Conservation (phyloP, 1,140 invertebrate species). For the Subanguina moxae region DNA sequence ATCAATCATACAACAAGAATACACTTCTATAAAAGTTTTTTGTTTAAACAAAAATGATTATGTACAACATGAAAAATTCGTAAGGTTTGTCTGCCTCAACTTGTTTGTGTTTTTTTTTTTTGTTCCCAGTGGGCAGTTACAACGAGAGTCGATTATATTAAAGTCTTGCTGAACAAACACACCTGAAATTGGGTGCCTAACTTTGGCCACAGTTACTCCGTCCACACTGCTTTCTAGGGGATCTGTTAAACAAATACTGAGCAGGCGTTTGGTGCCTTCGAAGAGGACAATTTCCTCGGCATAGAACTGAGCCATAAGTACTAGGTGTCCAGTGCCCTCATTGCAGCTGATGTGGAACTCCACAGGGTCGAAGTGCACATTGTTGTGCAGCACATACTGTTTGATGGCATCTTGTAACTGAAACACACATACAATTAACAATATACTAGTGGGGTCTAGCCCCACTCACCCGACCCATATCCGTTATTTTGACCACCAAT, state of each 20-base stretch:
- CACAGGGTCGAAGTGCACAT: conserved; percentile 47
- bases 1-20: no score
- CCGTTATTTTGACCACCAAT: conserved; percentile 34
- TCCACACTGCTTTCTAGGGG: conserved; percentile 15
- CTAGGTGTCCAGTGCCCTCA: conserved; percentile 15
- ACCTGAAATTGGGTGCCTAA: conserved; percentile 52
- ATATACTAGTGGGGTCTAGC: no score
- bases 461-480: conserved; percentile 32
- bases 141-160: no score
- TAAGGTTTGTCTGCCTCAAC: no score
- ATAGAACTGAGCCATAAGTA: conserved; percentile 47
- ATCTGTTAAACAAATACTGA: conserved; percentile 45
- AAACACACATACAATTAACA: neutral
- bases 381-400: conserved; percentile 51
- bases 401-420: conserved; percentile 44
- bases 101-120: no score
- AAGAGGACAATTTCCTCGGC: conserved; percentile 51
- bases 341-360: conserved; percentile 43
- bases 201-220: conserved; percentile 39
- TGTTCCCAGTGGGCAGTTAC: no score
- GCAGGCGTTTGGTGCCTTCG: conserved; percentile 46
- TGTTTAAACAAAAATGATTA: no score
- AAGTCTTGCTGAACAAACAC: no score
- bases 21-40: no score
- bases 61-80: no score